Evolutionary conservation across 2,797 vertebrate genomes (phyloP).

Genomic region (Parauchenoglanis punctatus): DNA sequence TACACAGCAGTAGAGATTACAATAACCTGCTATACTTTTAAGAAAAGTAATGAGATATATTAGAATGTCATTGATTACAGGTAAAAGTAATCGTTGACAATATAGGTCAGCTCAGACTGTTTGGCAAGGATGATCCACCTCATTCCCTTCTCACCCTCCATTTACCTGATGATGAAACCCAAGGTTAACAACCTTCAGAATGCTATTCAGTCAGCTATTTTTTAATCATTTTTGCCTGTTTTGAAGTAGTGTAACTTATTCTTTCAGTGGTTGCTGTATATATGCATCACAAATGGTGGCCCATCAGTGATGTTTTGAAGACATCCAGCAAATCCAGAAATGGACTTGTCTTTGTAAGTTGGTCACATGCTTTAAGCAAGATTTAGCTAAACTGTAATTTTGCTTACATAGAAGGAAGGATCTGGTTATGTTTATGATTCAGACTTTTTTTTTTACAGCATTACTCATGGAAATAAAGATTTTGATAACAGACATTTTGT

Average conservation of each 20-base stretch:
- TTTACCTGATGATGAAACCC: constrained; percentile 59
- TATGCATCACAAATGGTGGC: constrained; percentile 82
- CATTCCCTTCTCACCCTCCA: constrained; percentile 67
- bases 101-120: constrained; percentile 65
- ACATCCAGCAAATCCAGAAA: constrained; percentile 77
- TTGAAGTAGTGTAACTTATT: constrained; percentile 4
- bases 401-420: not conserved
- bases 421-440: not conserved
- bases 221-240: not conserved
- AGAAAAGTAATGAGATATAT: not conserved
- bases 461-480: not conserved
- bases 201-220: not conserved
- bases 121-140: constrained; percentile 64
- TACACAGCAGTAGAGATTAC: not conserved
- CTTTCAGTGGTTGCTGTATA: constrained; percentile 83
- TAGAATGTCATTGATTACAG: constrained; percentile 55
- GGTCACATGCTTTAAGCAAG: not conserved
- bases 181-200: constrained; percentile 59
- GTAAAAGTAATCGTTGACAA: constrained; percentile 63
- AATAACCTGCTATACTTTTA: not conserved
- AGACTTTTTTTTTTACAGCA: not conserved
- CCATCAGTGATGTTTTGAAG: constrained; percentile 79
- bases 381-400: not conserved
- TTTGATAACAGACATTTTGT: not conserved
- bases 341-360: constrained; percentile 80